Conservation (phyloP, 1,140 invertebrate genomes). For the Euura saliciscinereae region DNA sequence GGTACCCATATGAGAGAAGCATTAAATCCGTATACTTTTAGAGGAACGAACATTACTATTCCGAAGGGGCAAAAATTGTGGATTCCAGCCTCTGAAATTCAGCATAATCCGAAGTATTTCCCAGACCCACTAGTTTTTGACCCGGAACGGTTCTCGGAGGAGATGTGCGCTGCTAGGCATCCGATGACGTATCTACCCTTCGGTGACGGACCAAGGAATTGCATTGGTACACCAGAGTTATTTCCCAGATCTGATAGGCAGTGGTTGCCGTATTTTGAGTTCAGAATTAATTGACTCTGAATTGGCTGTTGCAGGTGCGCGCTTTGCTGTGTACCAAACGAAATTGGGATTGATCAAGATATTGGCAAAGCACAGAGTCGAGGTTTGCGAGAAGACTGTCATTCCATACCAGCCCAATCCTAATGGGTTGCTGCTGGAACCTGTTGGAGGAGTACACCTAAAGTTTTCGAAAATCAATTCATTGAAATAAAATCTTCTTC, state of each 20-base stretch:
- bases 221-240: constrained; percentile 57
- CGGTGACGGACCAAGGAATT: constrained; percentile 72
- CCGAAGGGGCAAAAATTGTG: constrained; percentile 60
- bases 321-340: constrained; percentile 57
- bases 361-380: constrained; percentile 51
- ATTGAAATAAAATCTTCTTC: too few relatives aligned
- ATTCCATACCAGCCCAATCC: constrained; percentile 33
- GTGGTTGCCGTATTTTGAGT: neutral
- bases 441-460: constrained; percentile 34
- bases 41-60: constrained; percentile 43
- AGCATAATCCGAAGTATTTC: constrained; percentile 61
- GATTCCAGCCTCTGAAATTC: constrained; percentile 64
- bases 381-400: constrained; percentile 42
- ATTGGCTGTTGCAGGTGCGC: constrained; percentile 35
- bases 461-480: constrained; percentile 31
- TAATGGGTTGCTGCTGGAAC: constrained; percentile 24
- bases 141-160: constrained; percentile 66
- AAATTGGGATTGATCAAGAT: constrained; percentile 58
- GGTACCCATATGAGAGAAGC: constrained; percentile 35
- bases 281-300: neutral
- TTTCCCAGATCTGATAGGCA: constrained; percentile 59
- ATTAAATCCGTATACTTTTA: constrained; percentile 42
- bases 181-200: constrained; percentile 71
- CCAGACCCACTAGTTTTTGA: constrained; percentile 64
- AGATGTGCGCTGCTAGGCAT: constrained; percentile 57